Evolutionary conservation across 2,113 vertebrate genomes (phyloP).

Genomic region (Hippocampus comes): DNA sequence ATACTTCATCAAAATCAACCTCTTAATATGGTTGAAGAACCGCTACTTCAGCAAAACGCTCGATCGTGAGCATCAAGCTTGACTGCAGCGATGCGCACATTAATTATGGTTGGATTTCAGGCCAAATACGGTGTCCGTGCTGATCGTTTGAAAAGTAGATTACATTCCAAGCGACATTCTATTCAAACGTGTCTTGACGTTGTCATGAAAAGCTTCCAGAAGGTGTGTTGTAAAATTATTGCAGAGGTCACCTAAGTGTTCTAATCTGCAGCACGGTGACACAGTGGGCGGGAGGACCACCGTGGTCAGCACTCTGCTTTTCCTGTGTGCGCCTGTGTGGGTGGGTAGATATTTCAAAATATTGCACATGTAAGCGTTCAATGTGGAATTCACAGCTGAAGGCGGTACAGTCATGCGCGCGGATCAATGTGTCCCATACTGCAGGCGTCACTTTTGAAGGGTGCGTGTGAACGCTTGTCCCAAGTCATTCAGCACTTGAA

Average conservation of each 20-base stretch:
- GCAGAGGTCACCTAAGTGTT: slow-evolving; percentile 17
- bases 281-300: slow-evolving; percentile 10
- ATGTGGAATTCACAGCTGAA: slow-evolving; percentile 1
- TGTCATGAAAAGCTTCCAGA: neutral
- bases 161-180: slow-evolving; percentile 12
- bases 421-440: slow-evolving; percentile 38
- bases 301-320: slow-evolving; percentile 41
- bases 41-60: slow-evolving; percentile 3
- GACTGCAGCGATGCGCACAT: slow-evolving; percentile 9
- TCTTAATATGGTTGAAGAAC: slow-evolving; percentile 1
- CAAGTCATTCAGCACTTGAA: slow-evolving; percentile 16
- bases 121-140: slow-evolving; percentile 25
- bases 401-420: slow-evolving; percentile 25
- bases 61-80: slow-evolving; percentile 13
- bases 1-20: slow-evolving; percentile 1
- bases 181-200: neutral
- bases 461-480: slow-evolving; percentile 25
- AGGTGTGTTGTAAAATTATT: neutral
- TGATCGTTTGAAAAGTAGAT: slow-evolving; percentile 7
- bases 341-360: slow-evolving; percentile 31
- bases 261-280: slow-evolving; percentile 32
- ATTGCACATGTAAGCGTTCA: slow-evolving; percentile 42
- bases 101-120: slow-evolving; percentile 29
- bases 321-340: slow-evolving; percentile 5
- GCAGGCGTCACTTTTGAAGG: slow-evolving; percentile 7